Base-by-base conservation (phyloP, 2,797 vertebrate species). In the Cynopterus sphinx region DNA sequence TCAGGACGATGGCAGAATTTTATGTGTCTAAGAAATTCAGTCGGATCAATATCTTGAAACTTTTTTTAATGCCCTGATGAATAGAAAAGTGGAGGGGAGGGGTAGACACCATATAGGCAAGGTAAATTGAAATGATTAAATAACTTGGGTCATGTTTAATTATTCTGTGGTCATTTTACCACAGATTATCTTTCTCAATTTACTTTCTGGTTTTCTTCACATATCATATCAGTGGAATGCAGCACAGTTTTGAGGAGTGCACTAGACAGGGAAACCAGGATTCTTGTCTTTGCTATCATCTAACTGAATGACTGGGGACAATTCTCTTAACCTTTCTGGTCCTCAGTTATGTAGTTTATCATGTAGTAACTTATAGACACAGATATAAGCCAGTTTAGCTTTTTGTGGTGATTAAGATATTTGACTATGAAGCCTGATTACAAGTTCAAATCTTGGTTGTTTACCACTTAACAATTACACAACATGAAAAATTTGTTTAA, bases 121-220 rank as follows among this genome's bases (percentile, higher is more conserved):
- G 59, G 24, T 43, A 81, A 74, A 68, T 90, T 53, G 63, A 92
- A 95, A 86, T 15, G 10, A 61, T 71, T 92, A 73, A 85, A 91
- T 87, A 31, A 61, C 43, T 92, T 86, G 71, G 53, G 39, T 77
- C n/a, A 22, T 77, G 70, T 87, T 93, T 94, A 57, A 67, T 95
- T 71, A 93, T 95, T 67, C 79, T 96, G 55, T 91, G 49, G 81
- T 67, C 74, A 75, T 68, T 95, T 91, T 74, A 61, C 51, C 33
- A 55, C 24, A 63, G 83, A 91, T 87, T 86, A 61, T 79, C 55
- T 87, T 82, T 75, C 74, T 73, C 63, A 77, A 36, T 96, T 89
- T 84, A 36, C 53, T 93, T 90, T 83, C 61, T 41, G 51, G 31
- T n/a, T 91, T 90, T 92, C 55, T 82, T 63, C 74, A 57, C 13